A percentile compares a stretch with the other conserved stretches of the same genome.
These are phyloP conservation scores for Drosophila dunni DNA, from an alignment of 1,140 invertebrate species.

Conservation along the genomic window DNA sequence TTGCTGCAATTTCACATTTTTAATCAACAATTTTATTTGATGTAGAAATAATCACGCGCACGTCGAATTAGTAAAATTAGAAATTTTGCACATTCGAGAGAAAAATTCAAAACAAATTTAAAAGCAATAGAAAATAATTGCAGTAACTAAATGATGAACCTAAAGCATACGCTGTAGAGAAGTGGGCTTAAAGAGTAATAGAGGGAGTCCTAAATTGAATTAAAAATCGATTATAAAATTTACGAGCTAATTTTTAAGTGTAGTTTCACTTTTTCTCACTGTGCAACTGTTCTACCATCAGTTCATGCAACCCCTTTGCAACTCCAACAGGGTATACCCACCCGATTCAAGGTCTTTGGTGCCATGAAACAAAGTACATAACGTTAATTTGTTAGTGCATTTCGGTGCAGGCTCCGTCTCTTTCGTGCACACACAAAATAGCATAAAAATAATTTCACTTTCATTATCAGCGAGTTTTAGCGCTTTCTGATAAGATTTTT, in stretches of 20 bases:
- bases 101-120: slow-evolving; percentile 17
- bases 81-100: slow-evolving; percentile 17
- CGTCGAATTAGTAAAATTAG: slow-evolving; percentile 10
- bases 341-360: slow-evolving; percentile 12
- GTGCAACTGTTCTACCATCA: no score
- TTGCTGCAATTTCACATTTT: neutral
- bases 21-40: neutral
- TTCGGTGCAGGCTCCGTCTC: slow-evolving; percentile 6
- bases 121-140: slow-evolving; percentile 7
- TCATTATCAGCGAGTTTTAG: slow-evolving; percentile 70
- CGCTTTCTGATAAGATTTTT: slow-evolving; percentile 66
- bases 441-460: slow-evolving; percentile 65
- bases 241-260: no score
- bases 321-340: neutral
- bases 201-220: no score
- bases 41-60: slow-evolving; percentile 23
- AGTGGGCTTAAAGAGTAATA: neutral
- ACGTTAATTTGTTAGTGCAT: slow-evolving; percentile 29
- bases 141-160: neutral
- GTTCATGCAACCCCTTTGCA: neutral
- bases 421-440: slow-evolving; percentile 3
- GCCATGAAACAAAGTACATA: slow-evolving; percentile 1
- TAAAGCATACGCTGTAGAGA: slow-evolving; percentile 12
- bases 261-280: no score
- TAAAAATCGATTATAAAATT: no score